Conservation (phyloP, 2,797 vertebrate species). For the Toxotes lorentzi region DNA sequence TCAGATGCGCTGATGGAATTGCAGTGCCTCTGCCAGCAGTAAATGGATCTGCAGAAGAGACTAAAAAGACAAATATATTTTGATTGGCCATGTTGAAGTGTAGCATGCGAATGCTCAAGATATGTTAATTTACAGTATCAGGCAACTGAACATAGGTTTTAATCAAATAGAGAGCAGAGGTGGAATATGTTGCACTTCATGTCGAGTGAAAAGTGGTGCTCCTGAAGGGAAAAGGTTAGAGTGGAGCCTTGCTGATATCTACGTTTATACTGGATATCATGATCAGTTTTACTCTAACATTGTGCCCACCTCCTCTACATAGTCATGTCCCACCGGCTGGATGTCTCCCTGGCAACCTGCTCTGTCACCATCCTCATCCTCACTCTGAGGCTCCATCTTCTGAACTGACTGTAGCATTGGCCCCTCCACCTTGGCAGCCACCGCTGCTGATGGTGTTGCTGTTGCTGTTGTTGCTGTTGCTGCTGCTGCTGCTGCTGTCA, state of each 20-base stretch:
- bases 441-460: slow-evolving; percentile 25
- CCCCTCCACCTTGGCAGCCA: slow-evolving; percentile 70
- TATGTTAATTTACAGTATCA: too few relatives aligned
- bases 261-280: background rate
- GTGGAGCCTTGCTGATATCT: background rate
- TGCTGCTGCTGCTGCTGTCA: slow-evolving; percentile 31
- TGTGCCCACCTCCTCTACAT: slow-evolving; percentile 85
- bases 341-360: slow-evolving; percentile 74
- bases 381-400: slow-evolving; percentile 73
- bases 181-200: too few relatives aligned
- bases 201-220: too few relatives aligned
- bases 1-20: too few relatives aligned
- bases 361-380: slow-evolving; percentile 74
- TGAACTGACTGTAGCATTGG: slow-evolving; percentile 46
- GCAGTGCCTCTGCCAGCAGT: too few relatives aligned
- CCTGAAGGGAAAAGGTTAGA: too few relatives aligned
- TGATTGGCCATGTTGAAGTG: too few relatives aligned
- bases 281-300: background rate
- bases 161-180: too few relatives aligned
- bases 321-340: slow-evolving; percentile 85
- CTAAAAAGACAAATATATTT: too few relatives aligned
- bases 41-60: too few relatives aligned
- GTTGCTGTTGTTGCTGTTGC: slow-evolving; percentile 27
- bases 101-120: too few relatives aligned
- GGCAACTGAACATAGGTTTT: too few relatives aligned